These are phyloP conservation scores for Macrostomum cliftonense DNA, from an alignment of 2,888 invertebrate genomes.

Conservation along the genomic window DNA sequence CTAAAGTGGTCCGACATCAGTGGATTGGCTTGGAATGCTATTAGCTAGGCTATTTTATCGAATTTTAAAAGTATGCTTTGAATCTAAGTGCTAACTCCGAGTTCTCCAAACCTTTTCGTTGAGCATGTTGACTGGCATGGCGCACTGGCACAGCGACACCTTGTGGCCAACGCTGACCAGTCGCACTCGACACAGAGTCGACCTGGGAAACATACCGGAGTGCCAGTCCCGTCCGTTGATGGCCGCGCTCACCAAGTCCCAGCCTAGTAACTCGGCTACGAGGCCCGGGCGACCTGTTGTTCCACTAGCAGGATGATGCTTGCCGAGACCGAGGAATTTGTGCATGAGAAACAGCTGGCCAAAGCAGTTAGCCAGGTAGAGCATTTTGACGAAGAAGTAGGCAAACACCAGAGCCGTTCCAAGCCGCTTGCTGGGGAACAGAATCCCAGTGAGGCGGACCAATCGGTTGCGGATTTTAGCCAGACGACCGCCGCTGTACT, in stretches of 20 bases:
- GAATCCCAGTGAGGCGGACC: too few species aligned
- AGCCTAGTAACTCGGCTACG: too few species aligned
- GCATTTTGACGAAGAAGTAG: constrained; percentile 10
- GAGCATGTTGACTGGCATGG: constrained; percentile 12
- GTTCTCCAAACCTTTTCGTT: constrained; percentile 14
- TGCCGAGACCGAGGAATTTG: constrained; percentile 13
- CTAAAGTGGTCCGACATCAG: too few species aligned
- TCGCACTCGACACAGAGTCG: background rate
- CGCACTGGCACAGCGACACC: background rate
- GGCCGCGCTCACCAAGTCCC: too few species aligned
- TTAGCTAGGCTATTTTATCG: too few species aligned
- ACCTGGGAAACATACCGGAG: constrained; percentile 5
- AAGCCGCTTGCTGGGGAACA: background rate
- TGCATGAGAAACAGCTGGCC: constrained; percentile 12
- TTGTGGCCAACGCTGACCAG: background rate
- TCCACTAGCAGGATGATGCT: background rate
- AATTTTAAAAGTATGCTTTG: too few species aligned
- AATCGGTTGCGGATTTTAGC: too few species aligned
- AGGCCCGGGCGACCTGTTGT: too few species aligned
- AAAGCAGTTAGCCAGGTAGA: constrained; percentile 10
- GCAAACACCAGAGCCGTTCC: constrained; percentile 11
- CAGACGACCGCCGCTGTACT: too few species aligned
- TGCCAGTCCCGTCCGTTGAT: too few species aligned
- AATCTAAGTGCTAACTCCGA: too few species aligned
- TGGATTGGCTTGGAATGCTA: too few species aligned